These are phyloP conservation scores for Fratercula arctica DNA, from an alignment of 2,797 vertebrate genomes.

Conservation along the genomic window DNA sequence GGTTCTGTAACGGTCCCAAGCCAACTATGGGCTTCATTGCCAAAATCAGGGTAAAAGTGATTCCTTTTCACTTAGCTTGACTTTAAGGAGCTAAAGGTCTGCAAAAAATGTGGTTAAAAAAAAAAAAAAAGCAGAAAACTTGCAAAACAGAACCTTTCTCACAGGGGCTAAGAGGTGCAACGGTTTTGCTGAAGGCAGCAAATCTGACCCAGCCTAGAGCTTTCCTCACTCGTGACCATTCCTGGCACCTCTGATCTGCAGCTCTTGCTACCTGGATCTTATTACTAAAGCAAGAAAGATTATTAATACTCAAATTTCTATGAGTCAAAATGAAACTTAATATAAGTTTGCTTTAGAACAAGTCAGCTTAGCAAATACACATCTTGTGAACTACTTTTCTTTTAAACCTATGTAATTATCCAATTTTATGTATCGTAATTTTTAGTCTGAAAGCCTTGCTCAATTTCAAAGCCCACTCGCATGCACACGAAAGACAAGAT, in stretches of 20 bases:
- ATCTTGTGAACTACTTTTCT: not conserved
- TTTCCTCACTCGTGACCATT: not conserved
- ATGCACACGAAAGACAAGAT: not conserved
- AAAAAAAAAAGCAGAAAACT: not conserved
- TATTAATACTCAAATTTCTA: constrained; percentile 41
- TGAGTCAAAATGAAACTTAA: constrained; percentile 27
- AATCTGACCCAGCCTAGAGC: not conserved
- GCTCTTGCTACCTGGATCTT: constrained; percentile 32
- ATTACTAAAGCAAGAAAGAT: constrained; percentile 27
- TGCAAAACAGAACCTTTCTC: not conserved
- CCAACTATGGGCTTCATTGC: not conserved
- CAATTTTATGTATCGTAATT: not conserved
- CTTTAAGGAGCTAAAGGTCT: not conserved
- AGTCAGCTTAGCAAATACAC: not conserved
- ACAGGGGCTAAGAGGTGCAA: not conserved
- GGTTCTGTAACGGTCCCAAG: not conserved
- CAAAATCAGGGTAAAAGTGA: not conserved
- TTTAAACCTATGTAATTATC: constrained; percentile 25
- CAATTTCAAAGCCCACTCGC: not conserved
- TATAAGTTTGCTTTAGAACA: constrained; percentile 22
- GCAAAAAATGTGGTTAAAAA: not conserved
- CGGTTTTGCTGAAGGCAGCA: constrained; percentile 47
- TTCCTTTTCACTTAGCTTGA: not conserved
- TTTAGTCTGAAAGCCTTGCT: not conserved
- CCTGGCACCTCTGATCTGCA: constrained; percentile 44